These are phyloP conservation scores for Sussaba pulchella DNA, from an alignment of 2,888 invertebrate genomes.

Conservation along the genomic window DNA sequence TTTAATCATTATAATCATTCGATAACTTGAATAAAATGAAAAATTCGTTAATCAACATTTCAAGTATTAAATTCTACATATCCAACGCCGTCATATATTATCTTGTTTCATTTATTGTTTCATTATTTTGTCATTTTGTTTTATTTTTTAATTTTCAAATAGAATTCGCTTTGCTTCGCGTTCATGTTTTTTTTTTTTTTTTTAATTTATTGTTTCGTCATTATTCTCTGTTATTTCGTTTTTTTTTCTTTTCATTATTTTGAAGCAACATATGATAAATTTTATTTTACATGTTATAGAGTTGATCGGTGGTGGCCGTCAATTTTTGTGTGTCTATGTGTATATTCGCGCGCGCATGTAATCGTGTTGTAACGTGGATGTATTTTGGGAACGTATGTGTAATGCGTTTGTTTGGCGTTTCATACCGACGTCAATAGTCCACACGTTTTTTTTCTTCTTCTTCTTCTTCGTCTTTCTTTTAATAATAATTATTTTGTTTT, in stretches of 20 bases:
- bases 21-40: conserved; percentile 39
- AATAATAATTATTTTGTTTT: too few species aligned
- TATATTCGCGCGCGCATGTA: too few species aligned
- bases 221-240: too few species aligned
- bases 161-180: conserved; percentile 40
- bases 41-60: conserved; percentile 36
- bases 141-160: conserved; percentile 38
- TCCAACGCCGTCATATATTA: conserved; percentile 62
- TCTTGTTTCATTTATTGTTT: conserved; percentile 59
- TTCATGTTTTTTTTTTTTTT: conserved; percentile 23
- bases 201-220: too few species aligned
- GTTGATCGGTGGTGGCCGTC: conserved; percentile 59
- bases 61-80: conserved; percentile 56
- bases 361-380: conserved; percentile 3
- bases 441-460: conserved; percentile 22
- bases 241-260: conserved; percentile 43
- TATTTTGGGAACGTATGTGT: conserved; percentile 34
- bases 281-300: conserved; percentile 60
- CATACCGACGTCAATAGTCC: conserved; percentile 54
- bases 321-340: conserved; percentile 19
- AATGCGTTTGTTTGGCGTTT: conserved; percentile 44
- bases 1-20: conserved; percentile 25
- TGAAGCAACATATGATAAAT: conserved; percentile 49
- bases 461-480: too few species aligned
- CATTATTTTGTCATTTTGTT: conserved; percentile 55